These are phyloP conservation scores for Dicyrtomina minuta DNA, from an alignment of 2,888 invertebrate genomes.

Conservation along the genomic window DNA sequence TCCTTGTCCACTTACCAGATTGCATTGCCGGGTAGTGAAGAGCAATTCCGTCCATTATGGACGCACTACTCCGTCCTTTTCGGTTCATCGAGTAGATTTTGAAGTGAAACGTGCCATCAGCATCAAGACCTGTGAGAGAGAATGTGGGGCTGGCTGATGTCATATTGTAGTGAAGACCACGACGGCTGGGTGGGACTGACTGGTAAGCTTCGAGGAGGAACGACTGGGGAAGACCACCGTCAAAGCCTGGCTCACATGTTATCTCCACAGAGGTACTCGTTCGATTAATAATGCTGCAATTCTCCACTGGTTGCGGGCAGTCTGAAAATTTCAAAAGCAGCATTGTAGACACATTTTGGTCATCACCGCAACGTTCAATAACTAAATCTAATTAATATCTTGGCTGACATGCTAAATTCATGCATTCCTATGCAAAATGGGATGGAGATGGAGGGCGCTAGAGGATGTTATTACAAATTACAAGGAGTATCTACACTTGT, in stretches of 20 bases:
- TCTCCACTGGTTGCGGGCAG: constrained; percentile 79
- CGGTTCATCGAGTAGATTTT: constrained; percentile 77
- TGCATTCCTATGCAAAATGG: too few relatives aligned
- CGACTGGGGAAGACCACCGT: constrained; percentile 83
- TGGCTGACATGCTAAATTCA: too few relatives aligned
- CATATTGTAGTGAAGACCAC: constrained; percentile 62
- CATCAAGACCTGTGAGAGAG: constrained; percentile 74
- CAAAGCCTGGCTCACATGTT: constrained; percentile 79
- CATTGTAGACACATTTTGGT: too few relatives aligned
- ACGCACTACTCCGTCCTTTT: constrained; percentile 75
- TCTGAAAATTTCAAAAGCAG: constrained; percentile 60
- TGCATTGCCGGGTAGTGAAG: constrained; percentile 69
- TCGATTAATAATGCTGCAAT: constrained; percentile 81
- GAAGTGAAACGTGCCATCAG: constrained; percentile 75
- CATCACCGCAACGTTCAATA: too few relatives aligned
- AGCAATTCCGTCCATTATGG: constrained; percentile 72
- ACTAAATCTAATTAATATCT: too few relatives aligned
- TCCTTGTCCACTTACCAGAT: constrained; percentile 51
- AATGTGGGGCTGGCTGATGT: constrained; percentile 69
- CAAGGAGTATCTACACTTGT: too few relatives aligned
- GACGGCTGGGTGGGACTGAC: constrained; percentile 50
- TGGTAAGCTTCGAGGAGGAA: constrained; percentile 79
- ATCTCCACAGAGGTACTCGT: constrained; percentile 81
- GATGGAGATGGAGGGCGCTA: too few relatives aligned
- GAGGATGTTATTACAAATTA: too few relatives aligned